Percentiles rank a stretch among this genome's conserved stretches.
Evolutionary conservation across 2,113 vertebrate genomes (phyloP).

Genomic region (Strix uralensis): DNA sequence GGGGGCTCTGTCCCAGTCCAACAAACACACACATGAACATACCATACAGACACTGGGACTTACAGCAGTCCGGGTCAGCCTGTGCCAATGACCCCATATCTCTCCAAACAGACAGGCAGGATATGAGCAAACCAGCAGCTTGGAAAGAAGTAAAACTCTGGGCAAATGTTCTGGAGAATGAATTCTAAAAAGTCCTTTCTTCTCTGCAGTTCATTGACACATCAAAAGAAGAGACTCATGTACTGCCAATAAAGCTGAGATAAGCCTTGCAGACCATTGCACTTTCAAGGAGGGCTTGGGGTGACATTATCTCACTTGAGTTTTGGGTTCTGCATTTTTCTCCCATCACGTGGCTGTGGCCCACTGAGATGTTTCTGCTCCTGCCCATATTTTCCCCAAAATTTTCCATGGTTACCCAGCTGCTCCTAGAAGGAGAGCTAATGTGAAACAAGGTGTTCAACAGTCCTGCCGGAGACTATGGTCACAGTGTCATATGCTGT

Average conservation of each 20-base stretch:
- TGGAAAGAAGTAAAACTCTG: neutral
- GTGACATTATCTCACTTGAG: neutral
- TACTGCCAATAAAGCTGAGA: neutral
- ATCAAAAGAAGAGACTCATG: neutral
- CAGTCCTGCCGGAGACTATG: neutral
- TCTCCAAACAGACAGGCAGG: neutral
- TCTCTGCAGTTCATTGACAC: slow-evolving; percentile 13
- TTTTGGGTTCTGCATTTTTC: neutral
- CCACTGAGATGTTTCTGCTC: neutral
- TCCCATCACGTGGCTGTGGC: rapidly evolving
- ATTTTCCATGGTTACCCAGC: neutral
- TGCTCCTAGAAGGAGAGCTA: neutral
- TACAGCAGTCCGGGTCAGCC: rapidly evolving
- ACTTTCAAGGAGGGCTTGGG: neutral
- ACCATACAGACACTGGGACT: neutral
- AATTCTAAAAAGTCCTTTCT: neutral
- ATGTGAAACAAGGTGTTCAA: no score
- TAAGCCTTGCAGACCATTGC: slow-evolving; percentile 7
- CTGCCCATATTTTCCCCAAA: neutral
- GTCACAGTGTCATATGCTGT: rapidly evolving
- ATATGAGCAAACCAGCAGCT: neutral
- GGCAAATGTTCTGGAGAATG: neutral
- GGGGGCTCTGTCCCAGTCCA: neutral
- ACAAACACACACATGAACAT: rapidly evolving
- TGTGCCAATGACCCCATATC: neutral